Base-by-base conservation (phyloP, 2,888 invertebrate species). In the Heliconius cydno region DNA sequence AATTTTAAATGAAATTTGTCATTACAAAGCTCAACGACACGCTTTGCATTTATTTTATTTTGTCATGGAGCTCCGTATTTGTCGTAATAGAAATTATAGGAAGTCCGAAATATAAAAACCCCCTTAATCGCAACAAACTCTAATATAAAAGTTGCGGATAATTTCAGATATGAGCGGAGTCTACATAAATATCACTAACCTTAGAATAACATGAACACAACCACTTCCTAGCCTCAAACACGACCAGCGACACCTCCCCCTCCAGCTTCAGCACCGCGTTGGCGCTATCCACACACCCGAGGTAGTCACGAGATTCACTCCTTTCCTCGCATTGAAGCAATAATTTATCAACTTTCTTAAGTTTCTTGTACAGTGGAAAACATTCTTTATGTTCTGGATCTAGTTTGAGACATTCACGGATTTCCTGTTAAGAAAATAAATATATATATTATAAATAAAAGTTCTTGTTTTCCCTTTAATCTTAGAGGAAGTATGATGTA, bases 301-400 rank as follows among this genome's bases (percentile, higher is more conserved):
- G 89, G 92, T 95, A 97, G 86, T 97, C 96, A 60, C 97, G 95
- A 46, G 95, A 92, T 83, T 96, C 96, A 52, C 96, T 94, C 4
- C 95, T 91, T 74, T 92, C 90, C 86, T 97, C 97, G 15, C 97
- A 97, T 38, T 97, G 96, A 38, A 93, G 90, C 79, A 98, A 90
- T 80, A 97, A 94, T 89, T 98, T 98, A 84, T 98, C 98, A 22
- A 99, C 96, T 90, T 99, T 99, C 90, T 99, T 99, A 57, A 99
- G 95, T 90, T 98, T 98, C 91, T 99, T 99, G 95, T 99, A 99
- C 88, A 99, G 97, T 30, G 98, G 97, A 92, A 99, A 99, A 92
- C 99, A 99, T 86, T 97, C 96, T 93, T 98, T 98, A 94, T 99
- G 99, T 86, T 99, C 99, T 0, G 99, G 99, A 92, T 99, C 99